Conservation (phyloP, 1,140 invertebrate species). For the Pectinophora gossypiella region DNA sequence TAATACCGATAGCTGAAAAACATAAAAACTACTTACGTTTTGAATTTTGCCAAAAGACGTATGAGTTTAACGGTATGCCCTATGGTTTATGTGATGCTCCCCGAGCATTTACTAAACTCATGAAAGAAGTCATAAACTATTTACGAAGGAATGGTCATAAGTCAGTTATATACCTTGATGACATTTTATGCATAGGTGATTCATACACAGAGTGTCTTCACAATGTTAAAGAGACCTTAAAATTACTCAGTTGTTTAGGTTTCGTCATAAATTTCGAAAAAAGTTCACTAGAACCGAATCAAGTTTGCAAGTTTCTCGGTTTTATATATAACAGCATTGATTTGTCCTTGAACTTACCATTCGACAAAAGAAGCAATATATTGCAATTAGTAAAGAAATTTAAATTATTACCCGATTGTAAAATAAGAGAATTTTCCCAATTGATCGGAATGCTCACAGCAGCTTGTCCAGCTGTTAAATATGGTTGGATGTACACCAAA, state of each 20-base stretch:
- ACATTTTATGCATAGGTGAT: constrained; percentile 26
- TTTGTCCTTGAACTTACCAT: constrained; percentile 16
- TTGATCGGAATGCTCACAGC: constrained; percentile 10
- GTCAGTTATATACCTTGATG: constrained; percentile 25
- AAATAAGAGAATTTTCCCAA: constrained; percentile 15
- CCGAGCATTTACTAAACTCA: constrained; percentile 24
- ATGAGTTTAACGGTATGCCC: constrained; percentile 24
- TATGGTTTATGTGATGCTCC: constrained; percentile 24
- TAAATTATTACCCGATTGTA: constrained; percentile 6
- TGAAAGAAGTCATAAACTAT: constrained; percentile 20
- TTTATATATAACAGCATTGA: constrained; percentile 19
- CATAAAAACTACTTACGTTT: constrained; percentile 24
- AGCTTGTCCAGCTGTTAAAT: constrained; percentile 16
- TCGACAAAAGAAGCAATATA: constrained; percentile 21
- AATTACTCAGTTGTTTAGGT: constrained; percentile 21
- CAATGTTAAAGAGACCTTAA: constrained; percentile 21
- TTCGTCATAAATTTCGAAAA: constrained; percentile 30
- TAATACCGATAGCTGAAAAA: constrained; percentile 10
- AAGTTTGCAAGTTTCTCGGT: constrained; percentile 21
- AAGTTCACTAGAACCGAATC: constrained; percentile 19
- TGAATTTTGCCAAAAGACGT: constrained; percentile 15
- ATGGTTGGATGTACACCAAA: constrained; percentile 14
- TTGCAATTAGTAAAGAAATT: constrained; percentile 11
- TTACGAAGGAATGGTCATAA: constrained; percentile 12
- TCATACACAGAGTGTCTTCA: constrained; percentile 16